Evolutionary conservation across 1,140 invertebrate species (phyloP).

Genomic region (Neodiprion pinetum): DNA sequence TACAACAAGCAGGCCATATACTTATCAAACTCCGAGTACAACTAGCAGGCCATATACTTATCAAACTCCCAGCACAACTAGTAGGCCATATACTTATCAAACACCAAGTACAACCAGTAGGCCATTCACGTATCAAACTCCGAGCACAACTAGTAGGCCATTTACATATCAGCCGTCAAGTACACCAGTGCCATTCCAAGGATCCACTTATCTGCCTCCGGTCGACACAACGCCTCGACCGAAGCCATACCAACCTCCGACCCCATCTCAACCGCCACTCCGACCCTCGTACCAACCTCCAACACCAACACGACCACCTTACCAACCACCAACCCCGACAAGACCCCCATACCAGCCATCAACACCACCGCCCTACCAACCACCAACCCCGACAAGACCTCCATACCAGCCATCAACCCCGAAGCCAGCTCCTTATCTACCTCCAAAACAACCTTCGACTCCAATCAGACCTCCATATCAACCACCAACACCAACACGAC

Average conservation of each 20-base stretch:
- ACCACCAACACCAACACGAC: constrained; percentile 20
- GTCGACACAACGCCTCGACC: background rate
- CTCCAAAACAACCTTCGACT: constrained; percentile 18
- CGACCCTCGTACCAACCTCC: constrained; percentile 20
- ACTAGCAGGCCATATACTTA: constrained; percentile 19
- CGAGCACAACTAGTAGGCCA: constrained; percentile 8
- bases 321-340: constrained; percentile 22
- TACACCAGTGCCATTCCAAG: background rate
- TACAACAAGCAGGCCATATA: constrained; percentile 14
- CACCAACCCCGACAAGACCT: constrained; percentile 10
- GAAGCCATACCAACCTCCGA: constrained; percentile 19
- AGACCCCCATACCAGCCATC: constrained; percentile 21
- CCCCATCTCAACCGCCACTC: constrained; percentile 9
- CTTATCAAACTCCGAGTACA: constrained; percentile 13
- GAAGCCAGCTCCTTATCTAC: constrained; percentile 25
- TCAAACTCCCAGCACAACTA: constrained; percentile 19
- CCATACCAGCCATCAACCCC: constrained; percentile 8
- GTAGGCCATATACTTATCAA: constrained; percentile 13
- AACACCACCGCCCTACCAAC: constrained; percentile 21
- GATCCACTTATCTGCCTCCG: background rate
- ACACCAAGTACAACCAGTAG: constrained; percentile 18
- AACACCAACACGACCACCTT: constrained; percentile 22
- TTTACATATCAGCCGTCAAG: constrained; percentile 20
- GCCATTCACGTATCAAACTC: constrained; percentile 10
- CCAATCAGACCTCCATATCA: constrained; percentile 9